Evolutionary conservation across 2,888 invertebrate species (phyloP).

Genomic region (Bombylius discolor): DNA sequence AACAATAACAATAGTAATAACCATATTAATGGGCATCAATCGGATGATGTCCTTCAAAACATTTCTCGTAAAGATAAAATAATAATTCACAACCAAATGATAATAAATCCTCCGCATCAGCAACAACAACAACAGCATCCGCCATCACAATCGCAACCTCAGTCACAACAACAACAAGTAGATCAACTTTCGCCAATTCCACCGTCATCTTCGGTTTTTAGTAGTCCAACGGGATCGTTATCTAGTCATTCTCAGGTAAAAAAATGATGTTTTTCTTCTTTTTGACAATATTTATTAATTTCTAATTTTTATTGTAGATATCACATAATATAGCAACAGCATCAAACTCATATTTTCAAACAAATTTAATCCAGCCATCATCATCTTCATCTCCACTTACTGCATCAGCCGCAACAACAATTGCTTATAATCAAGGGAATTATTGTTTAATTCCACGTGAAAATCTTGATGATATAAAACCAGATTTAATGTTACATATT

Average conservation of each 20-base stretch:
- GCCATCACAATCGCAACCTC: constrained; percentile 10
- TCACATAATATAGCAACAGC: constrained; percentile 16
- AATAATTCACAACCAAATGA: constrained; percentile 34
- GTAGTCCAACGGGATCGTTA: constrained; percentile 13
- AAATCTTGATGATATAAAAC: constrained; percentile 50
- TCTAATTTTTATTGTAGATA: constrained; percentile 6
- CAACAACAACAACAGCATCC: constrained; percentile 1
- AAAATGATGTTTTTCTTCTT: neutral
- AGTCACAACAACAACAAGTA: constrained; percentile 10
- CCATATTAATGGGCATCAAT: constrained; percentile 14
- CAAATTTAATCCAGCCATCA: constrained; percentile 13
- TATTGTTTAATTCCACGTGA: constrained; percentile 54
- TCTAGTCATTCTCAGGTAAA: constrained; percentile 10
- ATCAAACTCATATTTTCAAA: constrained; percentile 21
- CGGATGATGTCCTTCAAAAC: neutral
- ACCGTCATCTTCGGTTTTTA: constrained; percentile 6
- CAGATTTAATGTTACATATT: constrained; percentile 57
- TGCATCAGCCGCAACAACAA: neutral
- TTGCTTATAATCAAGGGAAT: constrained; percentile 20
- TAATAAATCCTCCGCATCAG: constrained; percentile 29
- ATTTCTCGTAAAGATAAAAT: constrained; percentile 23
- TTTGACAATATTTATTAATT: neutral
- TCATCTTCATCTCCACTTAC: neutral
- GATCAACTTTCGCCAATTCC: constrained; percentile 12
- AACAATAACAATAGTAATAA: constrained; percentile 16